phyloP scores from a whole-genome alignment of 2,113 vertebrate species.

The Pachypanchax playfairii region DNA sequence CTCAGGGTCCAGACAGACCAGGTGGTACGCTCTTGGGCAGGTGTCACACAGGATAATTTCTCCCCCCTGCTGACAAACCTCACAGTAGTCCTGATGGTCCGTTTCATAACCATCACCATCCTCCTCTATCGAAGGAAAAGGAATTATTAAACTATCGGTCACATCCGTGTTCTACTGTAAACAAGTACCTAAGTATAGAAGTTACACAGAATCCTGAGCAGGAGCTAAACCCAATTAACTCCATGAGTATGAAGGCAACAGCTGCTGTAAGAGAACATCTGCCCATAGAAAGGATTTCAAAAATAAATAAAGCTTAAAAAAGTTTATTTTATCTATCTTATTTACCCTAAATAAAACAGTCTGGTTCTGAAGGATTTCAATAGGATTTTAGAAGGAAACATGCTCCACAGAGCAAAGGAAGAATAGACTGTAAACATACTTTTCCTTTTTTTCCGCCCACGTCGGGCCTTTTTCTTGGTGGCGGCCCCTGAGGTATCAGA shows the following conservation, averaged over 20 bases:
- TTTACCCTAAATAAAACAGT: slow-evolving; percentile 43
- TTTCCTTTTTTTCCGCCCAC: slow-evolving; percentile 92
- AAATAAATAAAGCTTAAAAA: slow-evolving; percentile 36
- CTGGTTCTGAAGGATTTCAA: slow-evolving; percentile 32
- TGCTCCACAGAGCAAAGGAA: slow-evolving; percentile 9
- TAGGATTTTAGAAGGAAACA: slow-evolving; percentile 36
- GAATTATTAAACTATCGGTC: background rate
- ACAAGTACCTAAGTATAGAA: background rate
- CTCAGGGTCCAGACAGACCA: slow-evolving; percentile 96
- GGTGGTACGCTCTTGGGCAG: slow-evolving; percentile 95
- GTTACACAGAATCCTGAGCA: background rate
- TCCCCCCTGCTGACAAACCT: slow-evolving; percentile 98
- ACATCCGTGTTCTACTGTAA: background rate
- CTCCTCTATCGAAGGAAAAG: slow-evolving; percentile 79
- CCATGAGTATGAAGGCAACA: background rate
- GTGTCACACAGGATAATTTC: slow-evolving; percentile 99
- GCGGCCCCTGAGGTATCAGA: slow-evolving; percentile 86
- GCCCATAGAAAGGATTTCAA: slow-evolving; percentile 19
- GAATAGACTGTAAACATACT: slow-evolving; percentile 78
- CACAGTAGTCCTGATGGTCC: slow-evolving; percentile 98
- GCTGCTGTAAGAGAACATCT: slow-evolving; percentile 18
- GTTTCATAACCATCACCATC: slow-evolving; percentile 98
- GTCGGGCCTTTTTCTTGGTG: slow-evolving; percentile 88
- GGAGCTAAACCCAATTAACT: background rate
- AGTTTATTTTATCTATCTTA: slow-evolving; percentile 25